Evolutionary conservation across 2,888 invertebrate genomes (phyloP).

Genomic region (Lypha dubia): DNA sequence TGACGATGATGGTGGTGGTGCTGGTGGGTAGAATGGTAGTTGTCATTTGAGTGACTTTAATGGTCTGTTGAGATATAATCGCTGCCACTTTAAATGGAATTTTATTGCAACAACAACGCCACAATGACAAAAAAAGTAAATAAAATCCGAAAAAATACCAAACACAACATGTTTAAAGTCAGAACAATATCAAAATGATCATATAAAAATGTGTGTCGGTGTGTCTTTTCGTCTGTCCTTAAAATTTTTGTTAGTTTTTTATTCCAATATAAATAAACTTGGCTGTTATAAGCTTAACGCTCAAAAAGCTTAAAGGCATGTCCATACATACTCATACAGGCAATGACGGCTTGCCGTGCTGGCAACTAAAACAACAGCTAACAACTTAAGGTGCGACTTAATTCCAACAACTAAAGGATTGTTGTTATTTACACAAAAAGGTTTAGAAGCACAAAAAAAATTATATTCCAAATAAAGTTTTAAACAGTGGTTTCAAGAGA

Average conservation of each 20-base stretch:
- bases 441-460: constrained; percentile 49
- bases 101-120: constrained; percentile 80
- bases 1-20: constrained; percentile 29
- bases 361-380: constrained; percentile 51
- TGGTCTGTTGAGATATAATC: constrained; percentile 84
- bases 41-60: constrained; percentile 83
- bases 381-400: constrained; percentile 70
- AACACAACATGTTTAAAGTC: constrained; percentile 53
- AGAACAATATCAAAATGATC: constrained; percentile 41
- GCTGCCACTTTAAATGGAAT: constrained; percentile 83
- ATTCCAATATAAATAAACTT: constrained; percentile 26
- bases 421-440: constrained; percentile 48
- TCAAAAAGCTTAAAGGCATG: constrained; percentile 62
- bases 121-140: constrained; percentile 71
- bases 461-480: constrained; percentile 69
- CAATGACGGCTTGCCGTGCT: constrained; percentile 67
- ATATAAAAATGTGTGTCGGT: constrained; percentile 31
- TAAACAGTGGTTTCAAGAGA: constrained; percentile 65
- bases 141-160: too few species aligned
- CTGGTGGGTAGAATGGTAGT: constrained; percentile 78
- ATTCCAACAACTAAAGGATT: constrained; percentile 66
- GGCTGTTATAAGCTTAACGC: constrained; percentile 52
- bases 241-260: constrained; percentile 12
- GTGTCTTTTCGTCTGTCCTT: not conserved
- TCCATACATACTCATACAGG: constrained; percentile 46